These are phyloP conservation scores for Phyllostomus hastatus DNA, from an alignment of 2,113 vertebrate species.

Conservation along the genomic window DNA sequence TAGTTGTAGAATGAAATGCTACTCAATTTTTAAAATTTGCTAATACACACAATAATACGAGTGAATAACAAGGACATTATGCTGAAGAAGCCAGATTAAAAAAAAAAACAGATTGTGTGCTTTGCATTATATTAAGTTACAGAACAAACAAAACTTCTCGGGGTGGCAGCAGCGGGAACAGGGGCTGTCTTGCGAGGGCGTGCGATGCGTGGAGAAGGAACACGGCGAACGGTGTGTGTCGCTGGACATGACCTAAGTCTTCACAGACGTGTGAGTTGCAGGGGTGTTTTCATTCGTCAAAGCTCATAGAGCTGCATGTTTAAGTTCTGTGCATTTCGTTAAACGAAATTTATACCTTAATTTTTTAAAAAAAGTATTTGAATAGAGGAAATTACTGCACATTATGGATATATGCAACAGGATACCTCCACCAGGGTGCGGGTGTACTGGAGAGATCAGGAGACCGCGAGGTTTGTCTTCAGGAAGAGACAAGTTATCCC, in stretches of 20 bases:
- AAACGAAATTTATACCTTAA: neutral
- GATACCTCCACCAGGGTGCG: neutral
- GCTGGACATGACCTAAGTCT: neutral
- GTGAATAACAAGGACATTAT: neutral
- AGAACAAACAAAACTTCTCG: neutral
- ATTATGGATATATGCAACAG: too few species aligned
- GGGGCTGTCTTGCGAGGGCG: neutral
- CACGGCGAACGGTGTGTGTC: neutral
- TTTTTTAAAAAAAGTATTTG: neutral
- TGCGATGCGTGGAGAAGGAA: neutral
- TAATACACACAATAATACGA: neutral
- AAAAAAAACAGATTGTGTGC: neutral
- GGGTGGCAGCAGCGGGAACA: neutral
- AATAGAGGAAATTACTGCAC: neutral
- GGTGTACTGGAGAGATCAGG: neutral
- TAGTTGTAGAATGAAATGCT: neutral
- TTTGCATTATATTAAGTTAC: constrained; percentile 2
- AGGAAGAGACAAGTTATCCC: too few species aligned
- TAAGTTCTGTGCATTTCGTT: neutral
- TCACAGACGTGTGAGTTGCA: neutral
- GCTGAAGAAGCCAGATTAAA: neutral
- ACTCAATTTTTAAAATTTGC: neutral
- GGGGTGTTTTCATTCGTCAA: neutral
- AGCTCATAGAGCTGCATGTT: neutral
- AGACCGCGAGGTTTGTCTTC: neutral